A percentile compares a stretch with the other conserved stretches of the same genome.
Evolutionary conservation across 2,888 invertebrate genomes (phyloP).

Genomic region (Drosophila testacea): DNA sequence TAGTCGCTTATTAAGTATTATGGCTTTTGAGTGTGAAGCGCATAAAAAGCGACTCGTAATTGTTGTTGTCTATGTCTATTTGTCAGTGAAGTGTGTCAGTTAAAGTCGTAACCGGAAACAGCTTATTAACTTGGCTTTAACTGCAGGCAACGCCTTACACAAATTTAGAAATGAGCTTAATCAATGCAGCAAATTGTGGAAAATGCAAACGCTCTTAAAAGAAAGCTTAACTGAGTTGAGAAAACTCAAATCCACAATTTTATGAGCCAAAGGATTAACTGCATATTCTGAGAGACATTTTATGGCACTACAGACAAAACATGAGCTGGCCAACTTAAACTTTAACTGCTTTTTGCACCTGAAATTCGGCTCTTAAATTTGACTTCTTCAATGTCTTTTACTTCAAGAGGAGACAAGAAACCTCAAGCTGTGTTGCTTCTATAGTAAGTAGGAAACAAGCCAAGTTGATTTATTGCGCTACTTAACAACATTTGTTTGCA

Average conservation of each 20-base stretch:
- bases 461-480: constrained; percentile 70
- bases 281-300: constrained; percentile 16
- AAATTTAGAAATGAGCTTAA: constrained; percentile 31
- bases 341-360: constrained; percentile 43
- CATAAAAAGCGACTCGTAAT: constrained; percentile 52
- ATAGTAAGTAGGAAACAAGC: constrained; percentile 22
- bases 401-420: constrained; percentile 3
- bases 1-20: constrained; percentile 49
- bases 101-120: constrained; percentile 44
- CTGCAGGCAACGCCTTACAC: constrained; percentile 18
- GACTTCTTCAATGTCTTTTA: not conserved
- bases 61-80: constrained; percentile 44
- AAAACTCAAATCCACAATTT: constrained; percentile 11
- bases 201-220: constrained; percentile 31
- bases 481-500: constrained; percentile 71
- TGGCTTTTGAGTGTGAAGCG: constrained; percentile 57
- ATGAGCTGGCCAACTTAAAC: constrained; percentile 34
- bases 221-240: not conserved
- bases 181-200: constrained; percentile 46
- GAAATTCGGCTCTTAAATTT: constrained; percentile 59
- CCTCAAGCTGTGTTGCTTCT: constrained; percentile 18
- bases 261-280: constrained; percentile 20
- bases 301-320: constrained; percentile 32
- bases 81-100: constrained; percentile 47
- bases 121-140: constrained; percentile 35